phyloP scores from a whole-genome alignment of 2,888 invertebrate species.

The Dichetophora obliterata region DNA sequence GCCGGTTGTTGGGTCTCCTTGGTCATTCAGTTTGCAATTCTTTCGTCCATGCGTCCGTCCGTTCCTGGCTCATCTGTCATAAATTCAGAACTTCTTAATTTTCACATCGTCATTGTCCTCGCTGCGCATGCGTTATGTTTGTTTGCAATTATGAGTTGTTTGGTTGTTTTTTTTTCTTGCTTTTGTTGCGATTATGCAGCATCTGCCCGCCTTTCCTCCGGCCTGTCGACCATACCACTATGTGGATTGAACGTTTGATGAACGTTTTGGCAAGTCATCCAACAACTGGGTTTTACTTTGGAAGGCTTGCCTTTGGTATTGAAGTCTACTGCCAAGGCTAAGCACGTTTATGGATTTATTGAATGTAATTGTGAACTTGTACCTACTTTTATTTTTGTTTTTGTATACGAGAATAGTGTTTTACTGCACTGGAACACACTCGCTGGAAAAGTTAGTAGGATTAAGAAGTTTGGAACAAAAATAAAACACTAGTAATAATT shows the following conservation, averaged over 20 bases:
- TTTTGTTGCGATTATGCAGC: constrained; percentile 36
- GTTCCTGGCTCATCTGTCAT: constrained; percentile 64
- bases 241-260: constrained; percentile 48
- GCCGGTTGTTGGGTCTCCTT: constrained; percentile 28
- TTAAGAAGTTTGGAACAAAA: neutral
- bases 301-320: constrained; percentile 56
- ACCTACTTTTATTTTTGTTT: neutral
- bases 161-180: constrained; percentile 1
- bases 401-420: constrained; percentile 19
- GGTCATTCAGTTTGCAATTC: neutral
- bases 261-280: constrained; percentile 66
- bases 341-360: constrained; percentile 57
- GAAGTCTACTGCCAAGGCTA: constrained; percentile 52
- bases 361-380: constrained; percentile 39
- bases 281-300: constrained; percentile 53
- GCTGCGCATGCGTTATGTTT: constrained; percentile 55
- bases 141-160: constrained; percentile 40
- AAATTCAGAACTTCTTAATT: constrained; percentile 65
- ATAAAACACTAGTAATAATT: too few relatives aligned
- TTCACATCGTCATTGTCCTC: constrained; percentile 65
- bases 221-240: constrained; percentile 14
- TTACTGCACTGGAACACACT: neutral
- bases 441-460: constrained; percentile 1
- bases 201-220: constrained; percentile 33
- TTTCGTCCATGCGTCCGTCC: neutral